A percentile compares a stretch with the other conserved stretches of the same genome.
These are phyloP conservation scores for Sarcophaga bullata DNA, from an alignment of 1,140 invertebrate genomes.

Conservation along the genomic window DNA sequence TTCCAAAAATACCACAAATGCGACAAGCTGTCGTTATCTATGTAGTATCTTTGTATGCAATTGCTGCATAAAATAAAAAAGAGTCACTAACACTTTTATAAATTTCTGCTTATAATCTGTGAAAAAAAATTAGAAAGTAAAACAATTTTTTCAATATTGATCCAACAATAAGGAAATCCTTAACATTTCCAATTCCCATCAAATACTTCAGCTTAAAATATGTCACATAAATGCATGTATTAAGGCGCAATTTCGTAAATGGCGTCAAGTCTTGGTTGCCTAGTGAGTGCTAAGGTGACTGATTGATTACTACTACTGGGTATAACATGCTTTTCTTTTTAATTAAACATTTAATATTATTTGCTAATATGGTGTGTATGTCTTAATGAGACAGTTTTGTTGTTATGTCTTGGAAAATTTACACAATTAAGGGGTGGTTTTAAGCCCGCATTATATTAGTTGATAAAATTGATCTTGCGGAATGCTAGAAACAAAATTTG, in stretches of 20 bases:
- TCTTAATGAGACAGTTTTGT: neutral
- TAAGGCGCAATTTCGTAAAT: neutral
- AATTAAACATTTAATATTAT: neutral
- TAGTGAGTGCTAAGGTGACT: slow-evolving; percentile 21
- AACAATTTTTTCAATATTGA: slow-evolving; percentile 15
- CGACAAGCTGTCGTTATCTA: no score
- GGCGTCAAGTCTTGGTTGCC: neutral
- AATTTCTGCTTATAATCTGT: no score
- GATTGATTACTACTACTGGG: neutral
- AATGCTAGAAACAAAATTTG: no score
- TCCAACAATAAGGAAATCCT: neutral
- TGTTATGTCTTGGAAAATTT: neutral
- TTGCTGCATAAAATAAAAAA: slow-evolving; percentile 27
- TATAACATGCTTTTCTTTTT: neutral
- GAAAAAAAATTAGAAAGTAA: neutral
- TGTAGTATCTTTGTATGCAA: no score
- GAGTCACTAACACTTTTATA: no score
- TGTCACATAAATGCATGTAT: neutral
- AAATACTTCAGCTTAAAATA: no score
- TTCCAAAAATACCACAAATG: neutral
- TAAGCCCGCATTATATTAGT: no score
- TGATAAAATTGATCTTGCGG: no score
- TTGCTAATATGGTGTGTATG: neutral
- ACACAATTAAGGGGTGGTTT: no score
- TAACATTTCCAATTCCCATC: neutral